Percentiles rank a stretch among this genome's conserved stretches.
These are phyloP conservation scores for Melanotaenia duboulayi DNA, from an alignment of 2,113 vertebrate genomes.

Conservation along the genomic window DNA sequence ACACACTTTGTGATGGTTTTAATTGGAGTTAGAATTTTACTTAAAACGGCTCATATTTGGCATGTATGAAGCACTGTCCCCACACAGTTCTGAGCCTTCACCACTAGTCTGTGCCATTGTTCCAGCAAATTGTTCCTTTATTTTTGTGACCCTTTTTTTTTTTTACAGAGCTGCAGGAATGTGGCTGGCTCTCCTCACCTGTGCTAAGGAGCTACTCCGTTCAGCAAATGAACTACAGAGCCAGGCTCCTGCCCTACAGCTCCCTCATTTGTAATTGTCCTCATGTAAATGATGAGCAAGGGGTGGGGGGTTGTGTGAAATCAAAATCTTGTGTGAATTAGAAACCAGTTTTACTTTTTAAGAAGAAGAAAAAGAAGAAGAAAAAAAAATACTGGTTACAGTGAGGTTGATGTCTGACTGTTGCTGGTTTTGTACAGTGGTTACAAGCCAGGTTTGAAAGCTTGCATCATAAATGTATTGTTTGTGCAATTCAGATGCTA, in stretches of 20 bases:
- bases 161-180: constrained; percentile 40
- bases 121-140: constrained; percentile 35
- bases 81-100: not conserved
- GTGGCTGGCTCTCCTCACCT: constrained; percentile 67
- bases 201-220: constrained; percentile 47
- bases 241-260: constrained; percentile 11
- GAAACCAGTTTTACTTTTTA: no score
- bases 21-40: constrained; percentile 24
- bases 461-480: constrained; percentile 69
- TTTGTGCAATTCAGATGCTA: constrained; percentile 29
- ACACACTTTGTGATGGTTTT: constrained; percentile 10
- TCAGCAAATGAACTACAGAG: constrained; percentile 26
- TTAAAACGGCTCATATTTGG: constrained; percentile 11
- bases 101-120: constrained; percentile 81
- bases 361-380: no score
- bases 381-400: constrained; percentile 1
- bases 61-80: not conserved
- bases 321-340: constrained; percentile 20
- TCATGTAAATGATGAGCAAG: constrained; percentile 55
- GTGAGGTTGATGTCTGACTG: constrained; percentile 39
- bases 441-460: constrained; percentile 70
- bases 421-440: constrained; percentile 34
- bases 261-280: constrained; percentile 60
- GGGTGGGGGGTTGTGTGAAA: constrained; percentile 55
- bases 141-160: constrained; percentile 73